phyloP scores from a whole-genome alignment of 1,140 invertebrate genomes.

The Ceratosolen fusciceps region DNA sequence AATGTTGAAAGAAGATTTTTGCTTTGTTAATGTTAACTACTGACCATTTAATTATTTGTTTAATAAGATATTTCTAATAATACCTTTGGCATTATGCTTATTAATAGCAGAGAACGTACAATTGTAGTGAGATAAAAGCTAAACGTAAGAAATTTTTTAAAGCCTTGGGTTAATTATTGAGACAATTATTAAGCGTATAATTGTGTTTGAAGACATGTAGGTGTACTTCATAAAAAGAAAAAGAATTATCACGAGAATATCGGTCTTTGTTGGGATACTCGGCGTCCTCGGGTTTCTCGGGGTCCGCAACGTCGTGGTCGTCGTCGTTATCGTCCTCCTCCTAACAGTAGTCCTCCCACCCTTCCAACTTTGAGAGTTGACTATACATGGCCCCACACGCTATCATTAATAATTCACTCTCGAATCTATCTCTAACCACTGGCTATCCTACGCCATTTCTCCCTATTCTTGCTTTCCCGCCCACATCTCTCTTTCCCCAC shows the following conservation, averaged over 20 bases:
- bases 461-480: conserved; percentile 49
- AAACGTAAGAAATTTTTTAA: too few species aligned
- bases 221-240: not conserved
- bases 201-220: too few species aligned
- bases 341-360: not conserved
- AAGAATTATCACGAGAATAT: not conserved
- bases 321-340: not conserved
- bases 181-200: too few species aligned
- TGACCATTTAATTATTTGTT: too few species aligned
- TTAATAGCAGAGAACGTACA: too few species aligned
- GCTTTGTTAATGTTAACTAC: too few species aligned
- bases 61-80: too few species aligned
- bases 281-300: not conserved
- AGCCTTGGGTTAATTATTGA: too few species aligned
- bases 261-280: not conserved
- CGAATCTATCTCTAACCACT: conserved; percentile 63
- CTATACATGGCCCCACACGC: conserved; percentile 58
- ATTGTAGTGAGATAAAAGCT: too few species aligned
- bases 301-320: not conserved
- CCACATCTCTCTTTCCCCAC: not conserved
- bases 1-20: too few species aligned
- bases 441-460: conserved; percentile 48
- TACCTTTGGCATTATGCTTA: too few species aligned
- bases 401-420: conserved; percentile 68
- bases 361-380: not conserved